phyloP scores from a whole-genome alignment of 1,140 invertebrate genomes.

The Heliconius hewitsoni region DNA sequence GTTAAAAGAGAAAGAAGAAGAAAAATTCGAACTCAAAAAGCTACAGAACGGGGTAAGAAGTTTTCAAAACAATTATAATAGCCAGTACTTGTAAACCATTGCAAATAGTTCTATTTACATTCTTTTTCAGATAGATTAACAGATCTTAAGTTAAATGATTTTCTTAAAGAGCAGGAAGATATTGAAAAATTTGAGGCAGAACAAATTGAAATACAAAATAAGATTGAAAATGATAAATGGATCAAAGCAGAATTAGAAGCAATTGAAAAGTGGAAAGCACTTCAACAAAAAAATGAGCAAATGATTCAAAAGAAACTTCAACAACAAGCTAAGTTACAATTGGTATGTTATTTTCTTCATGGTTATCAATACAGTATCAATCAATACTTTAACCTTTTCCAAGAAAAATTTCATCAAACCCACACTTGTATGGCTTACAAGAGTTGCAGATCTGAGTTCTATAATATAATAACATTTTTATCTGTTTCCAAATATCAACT shows the following conservation, averaged over 20 bases:
- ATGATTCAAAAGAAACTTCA: constrained; percentile 76
- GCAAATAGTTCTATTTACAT: neutral
- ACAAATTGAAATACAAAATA: constrained; percentile 71
- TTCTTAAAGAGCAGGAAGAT: constrained; percentile 45
- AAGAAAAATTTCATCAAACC: too few species aligned
- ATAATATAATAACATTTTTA: too few species aligned
- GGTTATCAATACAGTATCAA: too few species aligned
- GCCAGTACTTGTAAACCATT: neutral
- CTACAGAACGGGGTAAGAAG: constrained; percentile 61
- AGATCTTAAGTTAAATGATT: neutral
- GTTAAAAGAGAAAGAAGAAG: constrained; percentile 84
- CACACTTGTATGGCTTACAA: too few species aligned
- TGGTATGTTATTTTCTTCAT: constrained; percentile 48
- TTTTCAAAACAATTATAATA: neutral
- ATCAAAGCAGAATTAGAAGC: constrained; percentile 69
- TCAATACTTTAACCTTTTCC: too few species aligned
- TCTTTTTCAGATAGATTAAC: neutral
- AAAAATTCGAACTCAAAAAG: constrained; percentile 77
- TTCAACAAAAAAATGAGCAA: constrained; percentile 79
- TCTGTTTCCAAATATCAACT: too few species aligned
- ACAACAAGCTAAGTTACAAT: constrained; percentile 80
- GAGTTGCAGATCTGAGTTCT: too few species aligned
- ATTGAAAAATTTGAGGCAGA: constrained; percentile 67
- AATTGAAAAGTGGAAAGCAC: constrained; percentile 79
- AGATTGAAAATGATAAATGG: constrained; percentile 79